Percentiles rank a stretch among this genome's conserved stretches.
These are phyloP conservation scores for Acipenser ruthenus DNA, from an alignment of 2,797 vertebrate genomes.

Conservation along the genomic window DNA sequence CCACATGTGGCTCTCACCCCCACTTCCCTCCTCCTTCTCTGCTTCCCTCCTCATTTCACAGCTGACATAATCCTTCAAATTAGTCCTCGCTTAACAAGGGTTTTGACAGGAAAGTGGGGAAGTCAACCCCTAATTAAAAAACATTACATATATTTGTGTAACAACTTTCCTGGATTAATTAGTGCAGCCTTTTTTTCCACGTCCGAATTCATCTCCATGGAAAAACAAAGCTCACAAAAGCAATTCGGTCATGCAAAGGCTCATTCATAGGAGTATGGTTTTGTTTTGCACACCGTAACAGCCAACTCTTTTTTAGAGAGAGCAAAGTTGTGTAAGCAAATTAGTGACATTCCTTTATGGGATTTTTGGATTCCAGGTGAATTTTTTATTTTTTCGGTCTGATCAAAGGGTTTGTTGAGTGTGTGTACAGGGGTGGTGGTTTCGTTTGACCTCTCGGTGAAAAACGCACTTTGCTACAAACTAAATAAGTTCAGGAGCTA, in stretches of 20 bases:
- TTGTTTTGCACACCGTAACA: too few species aligned
- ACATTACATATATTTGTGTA: slow-evolving; percentile 31
- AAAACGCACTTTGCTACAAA: too few species aligned
- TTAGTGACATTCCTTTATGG: too few species aligned
- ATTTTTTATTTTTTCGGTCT: too few species aligned
- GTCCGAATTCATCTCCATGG: slow-evolving; percentile 64
- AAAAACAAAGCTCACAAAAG: slow-evolving; percentile 59
- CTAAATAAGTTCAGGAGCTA: slow-evolving; percentile 1
- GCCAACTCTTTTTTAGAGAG: too few species aligned
- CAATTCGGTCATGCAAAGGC: slow-evolving; percentile 42
- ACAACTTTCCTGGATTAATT: slow-evolving; percentile 75
- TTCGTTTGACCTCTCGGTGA: too few species aligned
- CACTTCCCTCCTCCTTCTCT: slow-evolving; percentile 7
- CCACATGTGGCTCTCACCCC: not conserved
- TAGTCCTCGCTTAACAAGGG: slow-evolving; percentile 57
- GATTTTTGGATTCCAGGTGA: too few species aligned
- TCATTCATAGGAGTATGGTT: slow-evolving; percentile 42
- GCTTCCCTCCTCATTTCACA: slow-evolving; percentile 64
- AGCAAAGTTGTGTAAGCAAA: not conserved
- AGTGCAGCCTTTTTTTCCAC: slow-evolving; percentile 68
- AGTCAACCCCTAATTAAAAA: slow-evolving; percentile 67
- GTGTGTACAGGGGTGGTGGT: too few species aligned
- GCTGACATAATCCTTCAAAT: slow-evolving; percentile 66
- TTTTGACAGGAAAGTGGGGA: slow-evolving; percentile 69
- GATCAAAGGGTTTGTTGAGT: too few species aligned